Conservation (phyloP, 1,140 invertebrate species). For the Bombus terrestris region DNA sequence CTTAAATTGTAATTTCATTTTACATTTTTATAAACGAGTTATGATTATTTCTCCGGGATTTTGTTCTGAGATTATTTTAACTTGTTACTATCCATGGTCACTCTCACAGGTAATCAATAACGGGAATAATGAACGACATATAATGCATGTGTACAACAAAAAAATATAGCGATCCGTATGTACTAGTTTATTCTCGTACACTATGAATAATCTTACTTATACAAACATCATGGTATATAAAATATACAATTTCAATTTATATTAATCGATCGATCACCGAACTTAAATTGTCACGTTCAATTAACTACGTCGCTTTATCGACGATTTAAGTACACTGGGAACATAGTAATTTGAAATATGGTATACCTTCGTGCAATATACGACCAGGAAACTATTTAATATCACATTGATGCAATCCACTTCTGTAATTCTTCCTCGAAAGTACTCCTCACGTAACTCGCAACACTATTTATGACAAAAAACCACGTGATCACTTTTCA, state of each 20-base stretch:
- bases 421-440: not conserved
- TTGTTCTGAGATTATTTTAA: constrained; percentile 4
- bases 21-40: not conserved
- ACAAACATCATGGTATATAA: not conserved
- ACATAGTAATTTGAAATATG: not conserved
- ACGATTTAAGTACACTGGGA: not conserved
- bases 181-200: not conserved
- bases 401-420: not conserved
- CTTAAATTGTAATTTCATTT: not conserved
- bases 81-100: not conserved
- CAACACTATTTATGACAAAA: not conserved
- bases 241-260: not conserved
- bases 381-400: not conserved
- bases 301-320: not conserved
- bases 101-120: constrained; percentile 28
- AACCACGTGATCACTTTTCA: not conserved
- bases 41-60: not conserved
- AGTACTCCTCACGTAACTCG: not conserved
- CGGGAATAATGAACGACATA: constrained; percentile 22
- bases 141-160: not conserved
- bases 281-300: constrained; percentile 1
- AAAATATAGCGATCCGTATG: not conserved
- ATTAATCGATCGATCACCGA: not conserved
- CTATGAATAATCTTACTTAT: not conserved
- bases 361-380: not conserved